Base-by-base conservation (phyloP, 2,797 vertebrate genomes). In the Myotis findleyi region DNA sequence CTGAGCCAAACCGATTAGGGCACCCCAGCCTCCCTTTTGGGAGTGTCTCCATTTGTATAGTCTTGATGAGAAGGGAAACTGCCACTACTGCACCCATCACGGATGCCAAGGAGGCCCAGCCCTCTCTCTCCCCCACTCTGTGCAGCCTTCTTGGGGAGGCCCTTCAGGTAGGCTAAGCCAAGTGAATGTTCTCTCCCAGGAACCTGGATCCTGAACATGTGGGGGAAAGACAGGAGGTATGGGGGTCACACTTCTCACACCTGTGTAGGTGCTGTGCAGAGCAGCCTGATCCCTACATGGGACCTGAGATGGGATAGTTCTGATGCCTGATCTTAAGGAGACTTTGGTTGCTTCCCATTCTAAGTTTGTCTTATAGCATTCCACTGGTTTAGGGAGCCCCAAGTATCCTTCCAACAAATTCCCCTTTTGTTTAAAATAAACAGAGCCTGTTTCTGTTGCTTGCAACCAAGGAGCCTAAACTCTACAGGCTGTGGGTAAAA, bases 341-440 rank as follows among this genome's bases (percentile, higher is more conserved):
- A 41, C n/a, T 53, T 33, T n/a, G 23, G 13, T 16, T 30, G 23
- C 49, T 81, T 82, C 47, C 18, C 53, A 68, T 68, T 91, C 53
- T 59, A 88, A 21, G 30, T 4, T 89, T 27, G 2, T 71, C 49
- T 33, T 76, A 84, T 57, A 87, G 59, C 44, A 75, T 95, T 27
- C 41, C 25, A 44, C 0, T 83, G 41, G 55, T 53, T 90, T 30
- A 55, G 21, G 90, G 30, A 88, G 8, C 23, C 62, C 64, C 5
- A 59, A 51, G 38, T 53, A 51, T 47, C 47, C 33, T 91, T 72
- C 53, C 13, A 38, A 73, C 55, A 49, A 55, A 73, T 57, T 47
- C 30, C 18, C 64, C 80, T 80, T 91, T n/a, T 41, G 30, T 86
- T 73, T 79, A 79, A 73, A 82, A 75, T 23, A 66, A 89, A 81